Evolutionary conservation across 2,113 vertebrate species (phyloP).

Genomic region (Cyprinus carpio): DNA sequence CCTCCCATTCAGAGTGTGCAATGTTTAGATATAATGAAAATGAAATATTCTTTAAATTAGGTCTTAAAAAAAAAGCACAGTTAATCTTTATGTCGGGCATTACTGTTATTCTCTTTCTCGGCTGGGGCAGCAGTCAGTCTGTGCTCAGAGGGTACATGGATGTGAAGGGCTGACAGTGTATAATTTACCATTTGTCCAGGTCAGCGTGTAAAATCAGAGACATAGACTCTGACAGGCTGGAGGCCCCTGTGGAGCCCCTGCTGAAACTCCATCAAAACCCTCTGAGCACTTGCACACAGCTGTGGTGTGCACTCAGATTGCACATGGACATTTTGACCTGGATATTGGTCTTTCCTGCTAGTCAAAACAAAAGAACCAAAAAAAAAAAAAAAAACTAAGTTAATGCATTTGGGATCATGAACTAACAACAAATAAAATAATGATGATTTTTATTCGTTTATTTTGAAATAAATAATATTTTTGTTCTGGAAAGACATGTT

Average conservation of each 20-base stretch:
- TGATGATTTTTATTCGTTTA: not conserved
- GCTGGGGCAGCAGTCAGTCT: not conserved
- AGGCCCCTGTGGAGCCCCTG: constrained; percentile 48
- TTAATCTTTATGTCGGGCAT: not conserved
- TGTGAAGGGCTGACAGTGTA: constrained; percentile 38
- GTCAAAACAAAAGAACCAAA: constrained; percentile 26
- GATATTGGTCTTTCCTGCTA: not conserved
- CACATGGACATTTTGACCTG: constrained; percentile 9
- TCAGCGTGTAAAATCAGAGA: constrained; percentile 20
- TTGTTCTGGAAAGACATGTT: not conserved
- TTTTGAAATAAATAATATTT: not conserved
- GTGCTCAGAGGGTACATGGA: not conserved
- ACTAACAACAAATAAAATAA: not conserved
- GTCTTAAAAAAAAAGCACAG: not conserved
- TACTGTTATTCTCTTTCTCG: not conserved
- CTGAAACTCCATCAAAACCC: constrained; percentile 62
- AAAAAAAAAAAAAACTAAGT: not conserved
- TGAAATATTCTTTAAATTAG: not conserved
- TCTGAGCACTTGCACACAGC: constrained; percentile 40
- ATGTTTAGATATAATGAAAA: not conserved
- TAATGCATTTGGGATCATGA: not conserved
- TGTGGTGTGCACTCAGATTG: constrained; percentile 10
- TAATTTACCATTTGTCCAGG: constrained; percentile 29
- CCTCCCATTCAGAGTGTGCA: not conserved
- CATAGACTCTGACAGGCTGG: constrained; percentile 31